Conservation (phyloP, 2,797 vertebrate genomes). For the Luscinia megarhynchos region DNA sequence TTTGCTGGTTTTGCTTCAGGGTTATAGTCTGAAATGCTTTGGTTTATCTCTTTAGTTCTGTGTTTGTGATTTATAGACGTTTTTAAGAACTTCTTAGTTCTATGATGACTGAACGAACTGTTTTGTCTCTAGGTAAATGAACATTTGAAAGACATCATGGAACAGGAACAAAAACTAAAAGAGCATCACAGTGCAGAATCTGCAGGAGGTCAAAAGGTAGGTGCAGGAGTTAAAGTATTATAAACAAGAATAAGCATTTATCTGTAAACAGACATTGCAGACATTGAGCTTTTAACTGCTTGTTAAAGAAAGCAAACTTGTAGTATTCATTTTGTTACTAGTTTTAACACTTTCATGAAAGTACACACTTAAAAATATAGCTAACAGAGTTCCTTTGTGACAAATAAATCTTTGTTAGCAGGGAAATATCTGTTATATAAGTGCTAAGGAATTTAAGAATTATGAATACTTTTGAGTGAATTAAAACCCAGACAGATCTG, state of each 20-base stretch:
- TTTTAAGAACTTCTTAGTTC: background rate
- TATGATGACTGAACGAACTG: background rate
- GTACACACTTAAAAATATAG: background rate
- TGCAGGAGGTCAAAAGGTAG: constrained; percentile 89
- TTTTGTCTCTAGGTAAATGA: constrained; percentile 88
- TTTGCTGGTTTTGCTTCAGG: background rate
- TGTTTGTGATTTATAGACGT: background rate
- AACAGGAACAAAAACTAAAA: constrained; percentile 89
- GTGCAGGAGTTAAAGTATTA: constrained; percentile 23
- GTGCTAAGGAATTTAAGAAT: background rate
- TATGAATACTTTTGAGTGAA: background rate
- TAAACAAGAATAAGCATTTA: background rate
- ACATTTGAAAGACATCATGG: constrained; percentile 91
- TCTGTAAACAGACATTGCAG: background rate
- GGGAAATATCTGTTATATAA: background rate
- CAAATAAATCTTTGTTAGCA: background rate
- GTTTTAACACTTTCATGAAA: background rate
- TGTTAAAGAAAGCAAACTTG: background rate
- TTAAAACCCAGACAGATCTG: background rate
- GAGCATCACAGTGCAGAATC: constrained; percentile 84
- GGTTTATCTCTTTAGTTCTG: background rate
- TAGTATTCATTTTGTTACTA: background rate
- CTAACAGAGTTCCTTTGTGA: background rate
- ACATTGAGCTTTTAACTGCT: background rate
- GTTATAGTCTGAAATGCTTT: background rate